Percentiles rank a stretch among this genome's conserved stretches.
Evolutionary conservation across 2,113 vertebrate genomes (phyloP).

Genomic region (Ceratotherium simum): DNA sequence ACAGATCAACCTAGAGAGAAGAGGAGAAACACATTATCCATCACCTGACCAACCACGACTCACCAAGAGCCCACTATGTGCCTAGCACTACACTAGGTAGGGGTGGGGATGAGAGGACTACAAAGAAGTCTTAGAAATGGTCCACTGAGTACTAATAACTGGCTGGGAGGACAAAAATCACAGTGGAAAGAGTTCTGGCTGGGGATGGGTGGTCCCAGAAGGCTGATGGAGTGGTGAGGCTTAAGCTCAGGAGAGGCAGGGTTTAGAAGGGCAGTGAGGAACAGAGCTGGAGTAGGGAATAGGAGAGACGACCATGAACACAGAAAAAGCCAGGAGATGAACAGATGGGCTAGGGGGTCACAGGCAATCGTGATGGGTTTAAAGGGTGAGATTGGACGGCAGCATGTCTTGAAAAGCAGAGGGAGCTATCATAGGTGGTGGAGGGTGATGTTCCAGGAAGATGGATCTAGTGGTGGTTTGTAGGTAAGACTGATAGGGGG

Average conservation of each 20-base stretch:
- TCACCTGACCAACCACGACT: neutral
- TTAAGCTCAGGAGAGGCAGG: neutral
- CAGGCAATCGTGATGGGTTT: neutral
- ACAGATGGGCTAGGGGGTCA: neutral
- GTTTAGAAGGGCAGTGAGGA: neutral
- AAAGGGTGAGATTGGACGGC: neutral
- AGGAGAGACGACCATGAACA: neutral
- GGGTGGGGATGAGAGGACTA: neutral
- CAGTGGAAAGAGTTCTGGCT: neutral
- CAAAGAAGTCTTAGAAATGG: constrained; percentile 4
- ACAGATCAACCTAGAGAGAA: constrained; percentile 94
- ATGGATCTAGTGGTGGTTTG: neutral
- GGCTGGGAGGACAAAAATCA: neutral
- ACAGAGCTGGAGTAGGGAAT: neutral
- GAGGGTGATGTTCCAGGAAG: neutral
- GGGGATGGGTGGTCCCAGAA: neutral
- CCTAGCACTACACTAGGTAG: neutral
- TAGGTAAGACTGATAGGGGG: neutral
- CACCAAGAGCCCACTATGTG: neutral
- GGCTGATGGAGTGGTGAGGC: neutral
- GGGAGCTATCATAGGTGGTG: neutral
- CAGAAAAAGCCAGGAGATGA: neutral
- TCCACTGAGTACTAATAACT: neutral
- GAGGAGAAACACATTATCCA: constrained; percentile 25
- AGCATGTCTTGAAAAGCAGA: neutral